Evolutionary conservation across 2,888 invertebrate species (phyloP).

Genomic region (Dyspetes luteomarginatus): DNA sequence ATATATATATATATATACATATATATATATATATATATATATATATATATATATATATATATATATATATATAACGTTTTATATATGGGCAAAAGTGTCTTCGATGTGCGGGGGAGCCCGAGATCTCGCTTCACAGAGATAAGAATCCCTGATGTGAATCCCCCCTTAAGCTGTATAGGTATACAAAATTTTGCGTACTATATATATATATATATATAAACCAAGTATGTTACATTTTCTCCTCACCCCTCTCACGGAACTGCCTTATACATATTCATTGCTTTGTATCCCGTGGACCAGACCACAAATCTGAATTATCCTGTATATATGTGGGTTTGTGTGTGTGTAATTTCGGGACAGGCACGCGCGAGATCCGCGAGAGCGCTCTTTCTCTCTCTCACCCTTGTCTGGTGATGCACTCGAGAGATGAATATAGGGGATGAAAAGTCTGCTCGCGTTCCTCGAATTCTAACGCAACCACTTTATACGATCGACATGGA

Average conservation of each 20-base stretch:
- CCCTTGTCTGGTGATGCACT: too few relatives aligned
- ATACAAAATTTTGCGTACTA: too few relatives aligned
- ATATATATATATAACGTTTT: neutral
- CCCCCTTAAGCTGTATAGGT: neutral
- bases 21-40: too few relatives aligned
- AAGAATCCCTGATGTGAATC: constrained; percentile 35
- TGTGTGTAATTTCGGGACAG: neutral
- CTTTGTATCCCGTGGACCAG: constrained; percentile 25
- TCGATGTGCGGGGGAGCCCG: neutral
- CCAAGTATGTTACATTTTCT: too few relatives aligned
- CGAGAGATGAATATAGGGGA: neutral
- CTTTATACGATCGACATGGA: neutral
- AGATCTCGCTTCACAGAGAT: constrained; percentile 25
- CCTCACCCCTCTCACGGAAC: constrained; percentile 31
- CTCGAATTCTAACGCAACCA: neutral
- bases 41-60: too few relatives aligned
- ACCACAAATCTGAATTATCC: constrained; percentile 48
- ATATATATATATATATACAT: too few relatives aligned
- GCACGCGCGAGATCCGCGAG: neutral
- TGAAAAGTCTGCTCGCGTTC: neutral
- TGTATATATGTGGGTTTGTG: neutral
- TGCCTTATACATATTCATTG: constrained; percentile 49
- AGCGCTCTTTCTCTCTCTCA: neutral
- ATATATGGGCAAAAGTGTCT: constrained; percentile 37
- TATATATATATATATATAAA: too few relatives aligned